A percentile compares a stretch with the other conserved stretches of the same genome.
Evolutionary conservation across 1,140 invertebrate genomes (phyloP).

Genomic region (Drosophila mayri): DNA sequence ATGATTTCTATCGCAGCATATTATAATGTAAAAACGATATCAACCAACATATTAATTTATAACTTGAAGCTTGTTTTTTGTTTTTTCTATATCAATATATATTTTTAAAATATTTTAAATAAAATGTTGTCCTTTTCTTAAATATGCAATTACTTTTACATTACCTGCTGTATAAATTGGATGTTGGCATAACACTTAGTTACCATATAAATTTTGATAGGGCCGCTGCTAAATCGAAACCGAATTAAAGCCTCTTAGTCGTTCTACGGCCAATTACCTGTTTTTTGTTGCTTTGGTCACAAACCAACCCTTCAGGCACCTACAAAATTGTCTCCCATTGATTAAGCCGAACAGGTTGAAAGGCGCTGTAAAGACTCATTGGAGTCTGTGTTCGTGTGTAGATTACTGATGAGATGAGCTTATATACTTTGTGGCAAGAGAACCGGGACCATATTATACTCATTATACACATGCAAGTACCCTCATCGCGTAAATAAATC

Average conservation of each 20-base stretch:
- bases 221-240: not conserved
- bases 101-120: too few relatives aligned
- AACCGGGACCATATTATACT: not conserved
- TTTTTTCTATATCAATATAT: too few relatives aligned
- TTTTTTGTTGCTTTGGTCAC: not conserved
- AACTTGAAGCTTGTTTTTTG: too few relatives aligned
- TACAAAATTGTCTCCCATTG: constrained; percentile 6
- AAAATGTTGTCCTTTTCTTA: too few relatives aligned
- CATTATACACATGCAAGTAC: constrained; percentile 42
- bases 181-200: not conserved
- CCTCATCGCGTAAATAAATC: constrained; percentile 59
- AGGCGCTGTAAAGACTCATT: not conserved
- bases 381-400: constrained; percentile 1
- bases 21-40: not conserved
- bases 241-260: too few relatives aligned
- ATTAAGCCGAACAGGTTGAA: not conserved
- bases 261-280: not conserved
- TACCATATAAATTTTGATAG: not conserved
- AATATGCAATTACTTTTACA: not conserved
- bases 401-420: constrained; percentile 8
- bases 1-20: not conserved
- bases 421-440: not conserved
- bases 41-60: too few relatives aligned
- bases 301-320: constrained; percentile 3
- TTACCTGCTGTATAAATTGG: not conserved